Conservation (phyloP, 2,113 vertebrate species). For the Neolamprologus ventralis region DNA sequence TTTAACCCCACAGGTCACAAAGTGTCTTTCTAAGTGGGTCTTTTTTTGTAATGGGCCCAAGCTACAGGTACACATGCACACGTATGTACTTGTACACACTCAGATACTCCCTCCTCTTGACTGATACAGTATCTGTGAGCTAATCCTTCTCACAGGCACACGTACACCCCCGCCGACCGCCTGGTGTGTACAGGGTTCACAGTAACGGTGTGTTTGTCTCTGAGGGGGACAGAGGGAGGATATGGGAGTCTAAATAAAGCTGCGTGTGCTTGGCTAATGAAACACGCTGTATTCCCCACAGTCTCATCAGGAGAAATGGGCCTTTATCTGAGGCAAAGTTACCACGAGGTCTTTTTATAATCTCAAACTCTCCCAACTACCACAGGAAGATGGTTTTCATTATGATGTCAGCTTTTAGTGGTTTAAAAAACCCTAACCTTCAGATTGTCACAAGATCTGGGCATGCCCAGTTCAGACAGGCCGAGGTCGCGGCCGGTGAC, state of each 20-base stretch:
- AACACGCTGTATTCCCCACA: slow-evolving; percentile 49
- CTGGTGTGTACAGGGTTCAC: slow-evolving; percentile 49
- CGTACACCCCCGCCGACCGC: background rate
- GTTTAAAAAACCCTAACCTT: background rate
- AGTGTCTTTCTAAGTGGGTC: background rate
- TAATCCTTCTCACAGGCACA: background rate
- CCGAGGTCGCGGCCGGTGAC: background rate
- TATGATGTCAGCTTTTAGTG: background rate
- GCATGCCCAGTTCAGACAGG: background rate
- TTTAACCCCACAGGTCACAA: background rate
- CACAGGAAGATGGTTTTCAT: background rate
- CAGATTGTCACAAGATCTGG: background rate
- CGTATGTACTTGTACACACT: background rate
- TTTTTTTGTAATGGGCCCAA: background rate
- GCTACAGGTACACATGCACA: background rate
- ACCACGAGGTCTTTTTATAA: slow-evolving; percentile 2
- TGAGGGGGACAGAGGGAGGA: slow-evolving; percentile 32
- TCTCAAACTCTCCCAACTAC: background rate
- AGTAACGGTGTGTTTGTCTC: slow-evolving; percentile 42
- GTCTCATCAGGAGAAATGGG: slow-evolving; percentile 47
- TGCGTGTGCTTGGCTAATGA: slow-evolving; percentile 57
- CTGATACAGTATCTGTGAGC: background rate
- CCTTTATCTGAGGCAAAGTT: slow-evolving; percentile 34
- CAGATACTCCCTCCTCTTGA: background rate
- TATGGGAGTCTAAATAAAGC: slow-evolving; percentile 65